Base-by-base conservation (phyloP, 2,113 vertebrate species). In the Nothocercus nigrocapillus region DNA sequence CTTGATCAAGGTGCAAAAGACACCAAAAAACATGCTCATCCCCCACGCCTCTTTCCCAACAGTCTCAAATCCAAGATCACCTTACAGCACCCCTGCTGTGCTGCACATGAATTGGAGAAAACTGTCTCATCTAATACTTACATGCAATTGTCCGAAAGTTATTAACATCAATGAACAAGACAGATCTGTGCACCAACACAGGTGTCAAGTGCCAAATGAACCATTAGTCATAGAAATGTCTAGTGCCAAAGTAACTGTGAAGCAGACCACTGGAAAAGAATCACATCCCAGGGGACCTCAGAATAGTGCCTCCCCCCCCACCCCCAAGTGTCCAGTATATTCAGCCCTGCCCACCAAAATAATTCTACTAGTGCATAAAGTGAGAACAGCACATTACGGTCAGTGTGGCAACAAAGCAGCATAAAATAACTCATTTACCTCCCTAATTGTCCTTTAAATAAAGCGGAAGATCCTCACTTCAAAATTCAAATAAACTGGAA, bases 321-420 rank as follows among this genome's bases (percentile, higher is more conserved):
- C n/a, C n/a, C n/a, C n/a, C n/a, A n/a, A 81, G 30, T 1, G 4
- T 21, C 58, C 1, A 0, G 5, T 19, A 5, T 1, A 10, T 3
- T 77, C 73, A 82, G 74, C 66, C 10, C 70, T 82, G 34, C 70
- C 53, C 62, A 64, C 30, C 82, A 81, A 49, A 74, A 18, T 45
- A 17, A 62, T 30, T n/a, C 70, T 72, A 30, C 40, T 17, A 11
- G 17, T 32, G 51, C 3, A 49, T 36, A 42, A 82, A 27, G 6
- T 28, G 28, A 15, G 22, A 93, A 64, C 0, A 1, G 44, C 74
- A 51, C 69, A 24, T 47, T 44, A n/a, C 3, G 68, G 53, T 1
- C 5, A 11, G 54, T 7, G 10, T 9, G 15, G 21, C 40, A 78
- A 54, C 67, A 75, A 25, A 15, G 36, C 67, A 54, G 56, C 1